phyloP scores from a whole-genome alignment of 2,797 vertebrate genomes.

The Aplochiton taeniatus region DNA sequence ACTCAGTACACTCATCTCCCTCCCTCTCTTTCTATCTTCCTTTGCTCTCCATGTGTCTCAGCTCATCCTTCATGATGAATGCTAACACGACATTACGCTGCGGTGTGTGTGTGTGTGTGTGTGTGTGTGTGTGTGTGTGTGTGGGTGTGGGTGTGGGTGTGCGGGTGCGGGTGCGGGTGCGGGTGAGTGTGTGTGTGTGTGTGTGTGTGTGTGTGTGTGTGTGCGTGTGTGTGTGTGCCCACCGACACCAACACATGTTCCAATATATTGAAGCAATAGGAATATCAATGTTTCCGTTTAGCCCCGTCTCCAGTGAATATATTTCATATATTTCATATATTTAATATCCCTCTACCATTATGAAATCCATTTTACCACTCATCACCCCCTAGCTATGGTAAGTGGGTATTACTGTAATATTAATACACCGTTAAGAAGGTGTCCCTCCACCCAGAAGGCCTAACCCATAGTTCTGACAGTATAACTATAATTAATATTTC shows the following conservation, averaged over 20 bases:
- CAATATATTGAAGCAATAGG: too few species aligned
- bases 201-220: conserved; percentile 2
- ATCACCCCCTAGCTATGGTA: not conserved
- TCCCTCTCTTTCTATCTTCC: too few species aligned
- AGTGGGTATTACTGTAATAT: too few species aligned
- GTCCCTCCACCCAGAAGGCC: not conserved
- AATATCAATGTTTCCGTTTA: too few species aligned
- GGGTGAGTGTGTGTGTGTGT: not conserved
- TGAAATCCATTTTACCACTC: not conserved
- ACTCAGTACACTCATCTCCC: too few species aligned
- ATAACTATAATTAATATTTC: conserved; percentile 42
- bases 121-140: not conserved
- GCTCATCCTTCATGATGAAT: too few species aligned
- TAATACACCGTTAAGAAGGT: too few species aligned
- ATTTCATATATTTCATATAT: too few species aligned
- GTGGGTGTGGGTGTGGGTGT: not conserved
- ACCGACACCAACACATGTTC: not conserved
- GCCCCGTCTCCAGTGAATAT: too few species aligned
- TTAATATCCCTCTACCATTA: too few species aligned
- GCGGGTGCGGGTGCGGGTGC: not conserved
- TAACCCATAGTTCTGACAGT: conserved; percentile 19
- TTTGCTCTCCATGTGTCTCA: too few species aligned
- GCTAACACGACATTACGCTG: too few species aligned
- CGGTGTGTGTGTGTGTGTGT: not conserved
- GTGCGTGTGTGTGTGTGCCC: not conserved